Evolutionary conservation across 2,113 vertebrate species (phyloP), one percentile per base, ranked within the genome.

Genomic region (Macroglossus sobrinus): DNA sequence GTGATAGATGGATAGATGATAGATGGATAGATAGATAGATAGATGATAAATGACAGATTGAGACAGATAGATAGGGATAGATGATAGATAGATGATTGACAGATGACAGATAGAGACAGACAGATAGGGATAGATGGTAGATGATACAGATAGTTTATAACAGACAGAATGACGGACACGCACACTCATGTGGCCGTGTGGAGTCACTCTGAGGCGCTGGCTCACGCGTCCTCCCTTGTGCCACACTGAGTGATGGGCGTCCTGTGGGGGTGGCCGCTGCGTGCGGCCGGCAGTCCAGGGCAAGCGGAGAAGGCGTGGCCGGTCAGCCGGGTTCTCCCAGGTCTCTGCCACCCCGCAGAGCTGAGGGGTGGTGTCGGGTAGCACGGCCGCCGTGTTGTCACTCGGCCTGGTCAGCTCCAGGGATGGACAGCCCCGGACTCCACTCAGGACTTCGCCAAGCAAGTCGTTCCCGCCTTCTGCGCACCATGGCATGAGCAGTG

Each of bases 361-460:
- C 43, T 8, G 7, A 43, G 43, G 43, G 43, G 43, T n/a, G n/a
- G n/a, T n/a, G n/a, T n/a, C n/a, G n/a, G n/a, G n/a, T n/a, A n/a
- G 43, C 43, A 43, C 43, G 43, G 43, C 43, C 97, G n/a, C 75
- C 89, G 78, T 98, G 97, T 98, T 97, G 97, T 97, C 96, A 97
- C 87, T 95, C 94, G 97, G 93, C 94, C 97, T 98, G 98, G 98
- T 97, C 98, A 98, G 97, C 97, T 98, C 96, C 93, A 95, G 98
- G 97, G 93, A 95, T 11, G 35, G 43, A 43, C 43, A 97, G 40
- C 95, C 97, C 94, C 45, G 96, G 97, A 97, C 95, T 98, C 98
- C 93, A 92, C 97, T 97, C 63, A 4, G 93, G 47, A 69, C 96
- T 95, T 93, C 59, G 82, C 91, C 97, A 84, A 97, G 94, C 78